These are phyloP conservation scores for Rhynchomys soricoides DNA, from an alignment of 2,113 vertebrate genomes.

Conservation along the genomic window DNA sequence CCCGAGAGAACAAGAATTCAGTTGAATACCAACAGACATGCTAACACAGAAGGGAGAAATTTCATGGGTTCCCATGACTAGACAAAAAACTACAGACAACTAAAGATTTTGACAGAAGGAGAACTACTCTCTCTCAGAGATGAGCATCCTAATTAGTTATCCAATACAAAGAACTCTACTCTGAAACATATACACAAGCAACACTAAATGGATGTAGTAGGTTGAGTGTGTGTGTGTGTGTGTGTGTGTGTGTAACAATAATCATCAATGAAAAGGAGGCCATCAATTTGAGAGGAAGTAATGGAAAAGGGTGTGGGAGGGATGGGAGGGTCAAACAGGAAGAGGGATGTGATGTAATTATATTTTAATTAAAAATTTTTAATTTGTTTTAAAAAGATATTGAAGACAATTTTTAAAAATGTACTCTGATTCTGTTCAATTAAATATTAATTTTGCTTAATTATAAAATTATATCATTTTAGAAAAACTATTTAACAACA, in stretches of 20 bases:
- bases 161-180: background rate
- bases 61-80: background rate
- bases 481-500: background rate
- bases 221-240: background rate
- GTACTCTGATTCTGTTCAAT: background rate
- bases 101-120: background rate
- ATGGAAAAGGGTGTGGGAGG: background rate
- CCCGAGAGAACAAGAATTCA: background rate
- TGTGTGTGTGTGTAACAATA: background rate
- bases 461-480: background rate
- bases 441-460: slow-evolving; percentile 1
- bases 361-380: background rate
- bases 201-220: background rate
- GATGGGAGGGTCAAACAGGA: background rate
- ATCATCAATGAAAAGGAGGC: background rate
- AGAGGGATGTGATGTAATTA: background rate
- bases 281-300: background rate
- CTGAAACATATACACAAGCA: background rate
- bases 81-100: background rate
- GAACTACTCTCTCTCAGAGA: background rate
- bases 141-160: background rate
- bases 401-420: background rate
- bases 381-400: background rate
- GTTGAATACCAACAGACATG: background rate
- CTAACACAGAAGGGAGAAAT: background rate